Evolutionary conservation across 2,888 invertebrate genomes (phyloP).

Genomic region (Saturnia pavonia): DNA sequence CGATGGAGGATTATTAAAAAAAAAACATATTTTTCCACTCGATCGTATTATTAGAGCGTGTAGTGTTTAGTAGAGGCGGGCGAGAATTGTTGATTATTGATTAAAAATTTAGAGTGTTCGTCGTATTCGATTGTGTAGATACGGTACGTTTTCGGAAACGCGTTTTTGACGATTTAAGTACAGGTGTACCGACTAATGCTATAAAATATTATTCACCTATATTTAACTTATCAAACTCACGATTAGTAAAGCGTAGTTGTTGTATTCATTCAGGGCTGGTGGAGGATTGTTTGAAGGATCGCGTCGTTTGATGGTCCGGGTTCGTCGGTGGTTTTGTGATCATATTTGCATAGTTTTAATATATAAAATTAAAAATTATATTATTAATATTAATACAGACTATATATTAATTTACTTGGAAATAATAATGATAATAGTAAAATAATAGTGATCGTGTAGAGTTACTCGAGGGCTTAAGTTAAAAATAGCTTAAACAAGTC

Average conservation of each 20-base stretch:
- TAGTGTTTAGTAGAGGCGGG: constrained; percentile 73
- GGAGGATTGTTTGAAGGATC: constrained; percentile 30
- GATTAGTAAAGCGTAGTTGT: constrained; percentile 59
- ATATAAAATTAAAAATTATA: constrained; percentile 56
- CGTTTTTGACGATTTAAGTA: background rate
- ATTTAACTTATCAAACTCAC: constrained; percentile 19
- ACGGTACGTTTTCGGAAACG: constrained; percentile 39
- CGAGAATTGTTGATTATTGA: constrained; percentile 80
- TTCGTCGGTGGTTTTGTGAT: constrained; percentile 76
- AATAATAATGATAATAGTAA: constrained; percentile 53
- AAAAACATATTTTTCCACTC: constrained; percentile 80
- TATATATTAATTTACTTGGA: constrained; percentile 50
- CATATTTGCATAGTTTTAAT: constrained; percentile 74
- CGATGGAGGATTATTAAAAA: constrained; percentile 67
- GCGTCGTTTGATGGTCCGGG: constrained; percentile 60
- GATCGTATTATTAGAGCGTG: constrained; percentile 76
- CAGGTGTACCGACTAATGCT: background rate
- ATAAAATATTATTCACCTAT: background rate
- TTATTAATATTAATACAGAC: constrained; percentile 65
- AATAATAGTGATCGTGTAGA: constrained; percentile 5
- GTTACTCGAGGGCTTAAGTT: background rate
- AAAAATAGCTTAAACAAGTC: background rate
- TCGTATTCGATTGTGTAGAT: constrained; percentile 70
- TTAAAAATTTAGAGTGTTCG: constrained; percentile 78
- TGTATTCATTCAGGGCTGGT: constrained; percentile 50